Base-by-base conservation (phyloP, 2,797 vertebrate species). In the Channallabes apus region DNA sequence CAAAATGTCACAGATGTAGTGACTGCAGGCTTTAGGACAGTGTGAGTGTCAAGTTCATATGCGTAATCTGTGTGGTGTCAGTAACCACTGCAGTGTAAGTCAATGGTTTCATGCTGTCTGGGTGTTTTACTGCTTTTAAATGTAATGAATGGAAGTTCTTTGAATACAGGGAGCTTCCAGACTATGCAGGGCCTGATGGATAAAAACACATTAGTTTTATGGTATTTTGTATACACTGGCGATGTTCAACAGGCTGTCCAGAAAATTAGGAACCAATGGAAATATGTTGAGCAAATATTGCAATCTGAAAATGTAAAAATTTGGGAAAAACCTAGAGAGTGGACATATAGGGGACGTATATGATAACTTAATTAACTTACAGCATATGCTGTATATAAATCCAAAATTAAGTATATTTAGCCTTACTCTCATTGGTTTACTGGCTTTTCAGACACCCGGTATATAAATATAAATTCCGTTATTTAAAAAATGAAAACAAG, bases 1-100 rank as follows among this genome's bases (percentile, higher is more conserved):
- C 61, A 46, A 65, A 80, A 64, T 64, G 29, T 59, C 75, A 29
- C 27, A 22, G 18, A 79, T 79, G 77, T 38, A 61, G 3, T 79
- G 59, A 62, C n/a, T 29, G 1, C 17, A 27, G 2, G 4, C n/a
- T 51, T 29, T 29, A 80, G 12, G 38, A 80, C 38, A 65, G 29
- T 65, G 51, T 65, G 61, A 65, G 61, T 65, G 61, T 67, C 8
- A 22, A 65, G 41, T 80, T 65, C n/a, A 46, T 24, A 11, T 29
- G n/a, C n/a, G 65, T 29, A 12, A 29, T 51, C 15, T 51, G n/a
- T 14, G 78, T 65, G 24, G 15, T 64, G 38, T 51, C n/a, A 22
- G 38, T 80, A 51, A 80, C 51, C 17, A 29, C 3, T 65, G 38
- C 78, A 12, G 0, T 51, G 14, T 4, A 46, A 64, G 58, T 15